A percentile compares a stretch with the other conserved stretches of the same genome.
Evolutionary conservation across 2,797 vertebrate species (phyloP).

Genomic region (Sebastes taczanowskii): DNA sequence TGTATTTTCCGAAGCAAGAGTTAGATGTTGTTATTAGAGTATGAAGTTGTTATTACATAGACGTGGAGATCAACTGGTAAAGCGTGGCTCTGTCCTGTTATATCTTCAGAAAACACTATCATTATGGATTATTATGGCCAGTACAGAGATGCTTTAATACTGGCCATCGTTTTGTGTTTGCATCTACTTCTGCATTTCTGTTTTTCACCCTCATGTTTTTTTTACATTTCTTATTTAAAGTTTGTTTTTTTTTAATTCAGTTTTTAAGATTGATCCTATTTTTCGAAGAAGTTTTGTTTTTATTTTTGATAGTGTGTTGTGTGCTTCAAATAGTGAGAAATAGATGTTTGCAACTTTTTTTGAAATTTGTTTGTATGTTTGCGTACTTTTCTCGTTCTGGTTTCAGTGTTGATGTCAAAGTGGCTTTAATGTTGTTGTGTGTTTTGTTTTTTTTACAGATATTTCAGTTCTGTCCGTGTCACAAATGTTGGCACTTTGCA

Average conservation of each 20-base stretch:
- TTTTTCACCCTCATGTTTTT: slow-evolving; percentile 55
- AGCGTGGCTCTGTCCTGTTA: slow-evolving; percentile 35
- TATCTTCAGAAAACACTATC: slow-evolving; percentile 41
- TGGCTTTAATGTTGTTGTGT: slow-evolving; percentile 53
- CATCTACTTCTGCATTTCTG: slow-evolving; percentile 60
- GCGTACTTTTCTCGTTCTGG: slow-evolving; percentile 37
- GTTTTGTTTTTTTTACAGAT: background rate
- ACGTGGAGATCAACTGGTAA: slow-evolving; percentile 22
- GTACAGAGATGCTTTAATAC: slow-evolving; percentile 30
- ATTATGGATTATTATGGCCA: slow-evolving; percentile 24
- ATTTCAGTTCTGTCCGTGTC: slow-evolving; percentile 57
- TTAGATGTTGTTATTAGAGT: slow-evolving; percentile 36
- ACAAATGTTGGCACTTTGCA: slow-evolving; percentile 49
- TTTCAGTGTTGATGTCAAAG: slow-evolving; percentile 58
- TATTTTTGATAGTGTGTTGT: slow-evolving; percentile 78
- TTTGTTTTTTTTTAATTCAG: slow-evolving; percentile 39
- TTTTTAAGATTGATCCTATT: slow-evolving; percentile 67
- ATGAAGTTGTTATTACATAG: slow-evolving; percentile 33
- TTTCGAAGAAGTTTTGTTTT: slow-evolving; percentile 76
- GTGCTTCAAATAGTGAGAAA: slow-evolving; percentile 60
- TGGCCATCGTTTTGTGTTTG: slow-evolving; percentile 49
- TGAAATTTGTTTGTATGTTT: slow-evolving; percentile 53
- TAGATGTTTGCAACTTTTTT: slow-evolving; percentile 48
- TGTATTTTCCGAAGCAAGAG: slow-evolving; percentile 31
- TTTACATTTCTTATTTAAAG: slow-evolving; percentile 77